Conservation (phyloP, 2,888 invertebrate species). For the Halictus ligatus region DNA sequence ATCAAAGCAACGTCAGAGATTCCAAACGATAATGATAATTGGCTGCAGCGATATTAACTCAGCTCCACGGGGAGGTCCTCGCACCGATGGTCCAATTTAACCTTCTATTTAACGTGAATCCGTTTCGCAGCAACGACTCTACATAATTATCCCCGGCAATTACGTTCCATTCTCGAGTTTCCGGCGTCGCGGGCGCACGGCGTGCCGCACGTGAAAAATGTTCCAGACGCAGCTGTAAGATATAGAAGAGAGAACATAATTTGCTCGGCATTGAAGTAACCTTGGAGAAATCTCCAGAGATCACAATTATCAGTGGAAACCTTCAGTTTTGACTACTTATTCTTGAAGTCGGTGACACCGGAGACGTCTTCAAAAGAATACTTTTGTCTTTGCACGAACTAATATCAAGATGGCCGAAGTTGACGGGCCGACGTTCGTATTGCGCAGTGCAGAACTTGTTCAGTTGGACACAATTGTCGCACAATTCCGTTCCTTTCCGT, state of each 20-base stretch:
- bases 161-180: not conserved
- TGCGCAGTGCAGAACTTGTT: no score
- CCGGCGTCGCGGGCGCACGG: not conserved
- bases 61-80: slow-evolving; percentile 35
- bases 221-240: not conserved
- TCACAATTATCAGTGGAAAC: not conserved
- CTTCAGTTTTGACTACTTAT: no score
- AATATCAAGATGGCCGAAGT: no score
- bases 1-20: slow-evolving; percentile 41
- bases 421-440: no score
- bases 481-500: no score
- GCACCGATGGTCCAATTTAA: slow-evolving; percentile 18
- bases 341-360: no score
- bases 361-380: no score
- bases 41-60: slow-evolving; percentile 39
- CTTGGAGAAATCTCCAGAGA: not conserved
- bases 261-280: not conserved
- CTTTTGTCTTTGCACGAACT: no score
- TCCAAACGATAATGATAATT: slow-evolving; percentile 44
- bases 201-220: no score
- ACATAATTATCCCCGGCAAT: slow-evolving; percentile 17
- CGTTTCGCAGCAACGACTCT: slow-evolving; percentile 27
- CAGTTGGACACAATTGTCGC: no score
- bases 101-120: slow-evolving; percentile 21
- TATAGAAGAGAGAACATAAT: not conserved